Percentiles rank a stretch among this genome's conserved stretches.
Evolutionary conservation across 2,113 vertebrate species (phyloP).

Genomic region (Chaenocephalus aceratus): DNA sequence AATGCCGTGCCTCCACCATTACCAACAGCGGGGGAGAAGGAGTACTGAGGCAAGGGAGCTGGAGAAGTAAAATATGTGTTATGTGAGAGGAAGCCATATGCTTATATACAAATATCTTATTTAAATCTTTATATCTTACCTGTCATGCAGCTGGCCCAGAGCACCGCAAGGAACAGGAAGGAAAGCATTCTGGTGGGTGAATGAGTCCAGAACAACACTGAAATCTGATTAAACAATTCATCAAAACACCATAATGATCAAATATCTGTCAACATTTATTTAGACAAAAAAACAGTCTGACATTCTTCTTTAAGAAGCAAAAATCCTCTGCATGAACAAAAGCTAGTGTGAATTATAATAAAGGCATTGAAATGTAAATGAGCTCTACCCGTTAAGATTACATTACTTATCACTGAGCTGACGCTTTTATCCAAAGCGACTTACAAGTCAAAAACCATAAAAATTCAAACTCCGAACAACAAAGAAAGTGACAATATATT

Average conservation of each 20-base stretch:
- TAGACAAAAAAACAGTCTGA: neutral
- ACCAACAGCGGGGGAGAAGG: constrained; percentile 38
- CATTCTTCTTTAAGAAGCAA: neutral
- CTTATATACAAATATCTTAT: neutral
- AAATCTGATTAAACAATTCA: neutral
- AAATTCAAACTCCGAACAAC: too few relatives aligned
- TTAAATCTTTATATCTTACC: neutral
- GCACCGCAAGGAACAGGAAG: constrained; percentile 10
- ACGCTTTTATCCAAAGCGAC: too few relatives aligned
- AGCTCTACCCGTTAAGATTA: too few relatives aligned
- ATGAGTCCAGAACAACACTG: constrained; percentile 1
- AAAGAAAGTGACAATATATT: too few relatives aligned
- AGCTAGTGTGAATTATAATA: neutral
- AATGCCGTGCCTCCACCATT: constrained; percentile 15
- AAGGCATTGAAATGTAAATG: neutral
- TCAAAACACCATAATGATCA: neutral
- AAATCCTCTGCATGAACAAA: neutral
- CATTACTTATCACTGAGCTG: too few relatives aligned
- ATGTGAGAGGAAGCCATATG: neutral
- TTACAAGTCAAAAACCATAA: too few relatives aligned
- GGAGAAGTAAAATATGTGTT: neutral
- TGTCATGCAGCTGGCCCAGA: constrained; percentile 32
- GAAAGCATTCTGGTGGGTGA: constrained; percentile 22
- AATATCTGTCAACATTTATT: neutral
- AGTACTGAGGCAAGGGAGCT: neutral